These are phyloP conservation scores for Eurytoma californica DNA, from an alignment of 2,888 invertebrate species.

Conservation along the genomic window DNA sequence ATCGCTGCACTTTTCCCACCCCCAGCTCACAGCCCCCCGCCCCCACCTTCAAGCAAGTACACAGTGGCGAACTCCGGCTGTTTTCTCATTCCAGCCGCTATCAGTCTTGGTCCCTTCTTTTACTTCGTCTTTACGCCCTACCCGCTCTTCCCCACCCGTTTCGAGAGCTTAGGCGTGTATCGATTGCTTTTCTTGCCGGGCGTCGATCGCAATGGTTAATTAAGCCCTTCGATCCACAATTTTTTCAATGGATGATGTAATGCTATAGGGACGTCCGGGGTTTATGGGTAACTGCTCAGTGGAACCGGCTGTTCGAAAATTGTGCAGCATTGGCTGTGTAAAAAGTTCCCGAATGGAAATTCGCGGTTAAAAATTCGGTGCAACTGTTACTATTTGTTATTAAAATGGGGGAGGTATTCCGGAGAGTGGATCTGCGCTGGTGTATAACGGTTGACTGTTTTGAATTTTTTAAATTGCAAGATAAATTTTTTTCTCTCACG, in stretches of 20 bases:
- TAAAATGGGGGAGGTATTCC: not conserved
- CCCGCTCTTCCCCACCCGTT: not conserved
- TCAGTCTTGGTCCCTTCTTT: not conserved
- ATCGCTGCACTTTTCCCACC: constrained; percentile 24
- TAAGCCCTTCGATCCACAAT: not conserved
- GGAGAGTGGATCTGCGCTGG: not conserved
- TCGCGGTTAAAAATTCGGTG: not conserved
- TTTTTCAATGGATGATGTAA: not conserved
- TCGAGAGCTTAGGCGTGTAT: not conserved
- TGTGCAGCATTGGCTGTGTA: not conserved
- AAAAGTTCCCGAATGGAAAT: not conserved
- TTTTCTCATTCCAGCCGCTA: not conserved
- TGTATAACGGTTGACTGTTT: no score
- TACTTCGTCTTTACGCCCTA: not conserved
- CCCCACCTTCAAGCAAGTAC: not conserved
- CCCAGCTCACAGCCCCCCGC: not conserved
- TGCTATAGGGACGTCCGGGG: not conserved
- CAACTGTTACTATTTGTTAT: not conserved
- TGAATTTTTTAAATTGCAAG: no score
- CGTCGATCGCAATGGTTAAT: not conserved
- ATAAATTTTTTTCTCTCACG: no score
- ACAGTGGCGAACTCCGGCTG: not conserved
- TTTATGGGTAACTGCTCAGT: not conserved
- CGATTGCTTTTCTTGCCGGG: not conserved
- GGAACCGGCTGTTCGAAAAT: not conserved